Evolutionary conservation across 2,888 invertebrate species (phyloP), one percentile per base, ranked within the genome.

Genomic region (Endomychus coccineus): DNA sequence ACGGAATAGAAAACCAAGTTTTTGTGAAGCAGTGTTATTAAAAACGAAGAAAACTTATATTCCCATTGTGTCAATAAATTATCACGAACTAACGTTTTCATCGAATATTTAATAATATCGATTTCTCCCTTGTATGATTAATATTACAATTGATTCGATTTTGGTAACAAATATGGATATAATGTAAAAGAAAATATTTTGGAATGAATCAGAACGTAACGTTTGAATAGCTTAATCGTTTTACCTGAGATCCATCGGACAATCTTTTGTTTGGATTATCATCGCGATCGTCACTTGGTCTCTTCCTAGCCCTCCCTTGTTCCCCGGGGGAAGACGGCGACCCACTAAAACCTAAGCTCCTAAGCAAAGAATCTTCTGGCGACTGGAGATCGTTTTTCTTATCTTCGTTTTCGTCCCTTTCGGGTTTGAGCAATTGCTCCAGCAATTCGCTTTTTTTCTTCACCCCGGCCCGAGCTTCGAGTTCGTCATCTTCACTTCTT

Each of bases 401-500:
- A 21, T 71, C 70, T 30, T 70, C 70, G 29, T 73, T 71, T 30
- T 71, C 70, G 21, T 51, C 50, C 9, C 34, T 32, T 22, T 40
- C 40, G 6, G 27, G 42, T 54, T 75, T 77, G 43, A 77, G 70
- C 59, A 71, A 69, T 58, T 74, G 78, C 62, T 73, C 74, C 51
- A 73, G 70, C 49, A 74, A 69, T 58, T 71, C 78, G 63, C 74
- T 79, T 65, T 64, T 71, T 55, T 67, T 80, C 70, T 71, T 73
- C 43, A 73, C 52, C 22, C 73, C 73, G 52, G 66, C 51, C 50
- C 72, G 70, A 46, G 68, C 68, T 44, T 80, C 82, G 39, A 77
- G 73, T 44, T 79, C 78, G 49, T 86, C 86, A 49, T 86, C 86
- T 50, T 85, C 86, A 40, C 78, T 81, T 65, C 83, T 85, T 47